A percentile compares a stretch with the other conserved stretches of the same genome.
These are phyloP conservation scores for Brachymystax lenok DNA, from an alignment of 2,797 vertebrate species.

Conservation along the genomic window DNA sequence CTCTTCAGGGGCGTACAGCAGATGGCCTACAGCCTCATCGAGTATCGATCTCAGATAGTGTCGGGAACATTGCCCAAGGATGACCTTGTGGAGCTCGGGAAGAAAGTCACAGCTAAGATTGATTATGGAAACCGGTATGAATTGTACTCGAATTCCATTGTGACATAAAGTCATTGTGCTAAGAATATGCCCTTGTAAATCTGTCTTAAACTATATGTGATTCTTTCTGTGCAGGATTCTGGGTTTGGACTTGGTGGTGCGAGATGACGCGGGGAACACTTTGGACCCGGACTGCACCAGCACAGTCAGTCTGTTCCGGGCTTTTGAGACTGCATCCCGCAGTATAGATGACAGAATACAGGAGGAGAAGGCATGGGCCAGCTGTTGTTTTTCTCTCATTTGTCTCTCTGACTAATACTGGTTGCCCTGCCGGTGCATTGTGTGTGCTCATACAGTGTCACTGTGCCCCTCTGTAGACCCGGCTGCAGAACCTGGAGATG, in stretches of 20 bases:
- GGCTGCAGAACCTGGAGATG: constrained; percentile 85
- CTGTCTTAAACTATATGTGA: constrained; percentile 17
- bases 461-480: constrained; percentile 71
- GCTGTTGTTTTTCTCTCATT: neutral
- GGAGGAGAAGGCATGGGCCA: constrained; percentile 86
- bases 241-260: constrained; percentile 91
- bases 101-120: constrained; percentile 96
- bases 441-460: neutral
- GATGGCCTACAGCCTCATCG: constrained; percentile 93
- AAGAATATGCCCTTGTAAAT: constrained; percentile 29
- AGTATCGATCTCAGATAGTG: constrained; percentile 95
- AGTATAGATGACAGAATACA: constrained; percentile 93
- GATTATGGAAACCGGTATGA: constrained; percentile 94
- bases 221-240: constrained; percentile 81
- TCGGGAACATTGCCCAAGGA: constrained; percentile 96
- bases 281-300: constrained; percentile 88
- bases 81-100: constrained; percentile 92
- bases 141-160: neutral
- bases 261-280: constrained; percentile 92
- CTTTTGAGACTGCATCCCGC: constrained; percentile 87
- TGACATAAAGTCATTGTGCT: constrained; percentile 31
- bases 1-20: constrained; percentile 88
- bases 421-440: constrained; percentile 1
- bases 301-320: constrained; percentile 87
- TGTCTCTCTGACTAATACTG: neutral